Evolutionary conservation across 2,797 vertebrate species (phyloP), one percentile per base, ranked within the genome.

Genomic region (Xenopus petersii): DNA sequence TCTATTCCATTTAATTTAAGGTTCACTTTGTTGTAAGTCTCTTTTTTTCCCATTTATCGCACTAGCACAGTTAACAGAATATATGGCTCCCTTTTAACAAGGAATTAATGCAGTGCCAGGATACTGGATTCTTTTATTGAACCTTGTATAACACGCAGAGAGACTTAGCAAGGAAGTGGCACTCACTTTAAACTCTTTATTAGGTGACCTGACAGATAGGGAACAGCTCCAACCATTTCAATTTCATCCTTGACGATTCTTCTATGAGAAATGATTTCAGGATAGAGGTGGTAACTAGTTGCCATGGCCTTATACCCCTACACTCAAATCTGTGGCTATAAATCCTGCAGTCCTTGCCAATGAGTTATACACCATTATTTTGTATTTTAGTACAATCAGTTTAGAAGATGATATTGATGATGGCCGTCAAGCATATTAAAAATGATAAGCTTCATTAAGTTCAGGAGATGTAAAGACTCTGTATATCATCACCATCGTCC

Each of bases 1-100:
- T 81, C 79, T 79, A 72, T 83, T 86, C 82, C 82, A 82, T 86
- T 86, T 88, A 84, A 81, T 82, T 79, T 83, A 82, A 82, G 83
- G 79, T 83, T 83, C 16, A 26, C 46, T 84, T 86, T 56, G 84
- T 88, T 81, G 81, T 83, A 72, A 65, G 70, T 78, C 79, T 84
- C 59, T 75, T 70, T 80, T 85, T 87, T 86, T 73, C 82, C 2
- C 85, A 86, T 83, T 83, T 71, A 51, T 81, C 75, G 81, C 70
- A 65, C 67, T 75, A 1, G 72, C 70, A 79, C 82, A 77, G 65
- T 10, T 0, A 0, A 75, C 74, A 79, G 67, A 83, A 80, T 77
- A 77, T n/a, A 51, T 71, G 70, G 46, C 17, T 11, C 72, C 26
- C 26, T 30, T 30, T 30, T 30, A 30, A 30, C 26, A 30, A 30